phyloP scores from a whole-genome alignment of 2,113 vertebrate species.

The Hirundichthys speculiger region DNA sequence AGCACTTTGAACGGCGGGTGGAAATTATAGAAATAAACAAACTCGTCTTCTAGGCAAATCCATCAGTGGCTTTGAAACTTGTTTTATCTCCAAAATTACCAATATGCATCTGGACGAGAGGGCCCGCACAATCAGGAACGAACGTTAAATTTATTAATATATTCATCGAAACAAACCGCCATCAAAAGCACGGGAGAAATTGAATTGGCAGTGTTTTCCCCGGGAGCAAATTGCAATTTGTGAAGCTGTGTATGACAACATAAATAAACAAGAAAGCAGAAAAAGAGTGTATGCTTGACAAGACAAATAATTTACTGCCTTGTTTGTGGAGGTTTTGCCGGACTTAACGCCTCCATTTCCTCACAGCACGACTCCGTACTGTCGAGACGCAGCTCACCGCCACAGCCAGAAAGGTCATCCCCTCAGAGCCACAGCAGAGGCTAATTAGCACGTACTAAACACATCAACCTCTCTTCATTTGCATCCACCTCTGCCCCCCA shows the following conservation, averaged over 20 bases:
- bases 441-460: slow-evolving; percentile 68
- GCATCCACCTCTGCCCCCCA: slow-evolving; percentile 57
- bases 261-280: slow-evolving; percentile 52
- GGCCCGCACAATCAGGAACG: slow-evolving; percentile 54
- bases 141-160: slow-evolving; percentile 69
- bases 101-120: slow-evolving; percentile 57
- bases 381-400: slow-evolving; percentile 31
- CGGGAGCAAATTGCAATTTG: slow-evolving; percentile 61
- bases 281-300: slow-evolving; percentile 25
- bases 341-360: slow-evolving; percentile 40
- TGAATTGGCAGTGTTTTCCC: slow-evolving; percentile 56
- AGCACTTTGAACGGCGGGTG: slow-evolving; percentile 32
- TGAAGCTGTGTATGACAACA: slow-evolving; percentile 51
- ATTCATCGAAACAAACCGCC: slow-evolving; percentile 58
- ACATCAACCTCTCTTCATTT: slow-evolving; percentile 52
- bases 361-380: slow-evolving; percentile 27
- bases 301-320: slow-evolving; percentile 43
- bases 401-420: slow-evolving; percentile 58
- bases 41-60: slow-evolving; percentile 56
- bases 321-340: slow-evolving; percentile 22
- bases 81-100: slow-evolving; percentile 62
- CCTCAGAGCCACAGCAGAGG: slow-evolving; percentile 30
- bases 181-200: slow-evolving; percentile 46
- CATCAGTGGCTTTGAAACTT: slow-evolving; percentile 68
- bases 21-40: slow-evolving; percentile 44